Evolutionary conservation across 2,113 vertebrate species (phyloP).

Genomic region (Peromyscus maniculatus): DNA sequence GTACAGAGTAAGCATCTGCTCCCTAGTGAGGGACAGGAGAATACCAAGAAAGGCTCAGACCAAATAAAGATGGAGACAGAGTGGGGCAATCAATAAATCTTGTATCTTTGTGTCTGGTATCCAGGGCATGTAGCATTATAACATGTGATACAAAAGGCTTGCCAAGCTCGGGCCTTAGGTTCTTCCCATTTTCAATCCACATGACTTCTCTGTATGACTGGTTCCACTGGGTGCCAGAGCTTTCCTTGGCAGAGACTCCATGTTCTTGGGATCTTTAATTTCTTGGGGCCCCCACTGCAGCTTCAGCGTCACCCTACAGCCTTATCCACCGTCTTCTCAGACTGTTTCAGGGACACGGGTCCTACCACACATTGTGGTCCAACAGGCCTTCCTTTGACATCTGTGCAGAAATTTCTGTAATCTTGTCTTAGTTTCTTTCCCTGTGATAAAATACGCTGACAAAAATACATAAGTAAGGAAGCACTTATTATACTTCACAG

Average conservation of each 20-base stretch:
- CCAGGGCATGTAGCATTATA: background rate
- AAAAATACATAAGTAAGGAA: background rate
- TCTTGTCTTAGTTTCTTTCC: background rate
- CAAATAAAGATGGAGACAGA: background rate
- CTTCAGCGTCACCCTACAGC: background rate
- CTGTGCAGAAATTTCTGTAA: background rate
- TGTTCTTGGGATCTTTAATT: background rate
- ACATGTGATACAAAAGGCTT: background rate
- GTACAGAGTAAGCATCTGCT: background rate
- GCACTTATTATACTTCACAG: background rate
- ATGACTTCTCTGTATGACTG: background rate
- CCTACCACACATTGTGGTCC: background rate
- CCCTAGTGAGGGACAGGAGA: background rate
- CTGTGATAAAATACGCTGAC: background rate
- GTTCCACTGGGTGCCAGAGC: background rate
- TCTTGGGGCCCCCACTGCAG: background rate
- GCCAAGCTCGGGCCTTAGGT: too few species aligned
- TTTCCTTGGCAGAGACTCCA: background rate
- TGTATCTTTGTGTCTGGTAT: background rate
- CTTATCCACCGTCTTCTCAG: background rate
- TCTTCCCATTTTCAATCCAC: background rate
- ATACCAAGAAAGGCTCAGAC: background rate
- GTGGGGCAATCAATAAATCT: background rate
- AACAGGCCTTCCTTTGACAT: background rate
- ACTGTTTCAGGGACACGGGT: background rate